phyloP scores from a whole-genome alignment of 1,140 invertebrate genomes.

The Drosophila parvula region DNA sequence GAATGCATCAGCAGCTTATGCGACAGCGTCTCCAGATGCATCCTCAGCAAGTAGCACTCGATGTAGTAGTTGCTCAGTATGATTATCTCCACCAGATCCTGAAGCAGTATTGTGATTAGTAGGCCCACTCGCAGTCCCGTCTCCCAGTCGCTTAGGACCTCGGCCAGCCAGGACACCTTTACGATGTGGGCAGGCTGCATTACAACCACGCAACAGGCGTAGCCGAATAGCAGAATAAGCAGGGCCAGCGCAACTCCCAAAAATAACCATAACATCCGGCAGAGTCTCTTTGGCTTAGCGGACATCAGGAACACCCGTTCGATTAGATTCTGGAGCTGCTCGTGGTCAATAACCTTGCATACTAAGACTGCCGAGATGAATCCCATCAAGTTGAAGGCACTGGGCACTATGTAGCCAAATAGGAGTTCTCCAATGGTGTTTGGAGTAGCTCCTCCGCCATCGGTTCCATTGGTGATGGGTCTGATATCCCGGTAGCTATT shows the following conservation, averaged over 20 bases:
- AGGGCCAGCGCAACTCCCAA: conserved; percentile 88
- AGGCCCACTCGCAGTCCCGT: conserved; percentile 82
- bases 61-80: conserved; percentile 92
- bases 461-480: conserved; percentile 49
- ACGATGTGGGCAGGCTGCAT: conserved; percentile 87
- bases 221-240: conserved; percentile 87
- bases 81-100: conserved; percentile 91
- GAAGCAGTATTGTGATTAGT: conserved; percentile 88
- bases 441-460: conserved; percentile 32
- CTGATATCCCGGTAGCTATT: conserved; percentile 86
- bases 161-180: conserved; percentile 56
- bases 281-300: conserved; percentile 86
- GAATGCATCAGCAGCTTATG: conserved; percentile 89
- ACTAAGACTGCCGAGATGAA: conserved; percentile 91
- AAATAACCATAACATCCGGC: conserved; percentile 89
- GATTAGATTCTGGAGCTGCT: conserved; percentile 95
- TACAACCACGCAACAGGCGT: conserved; percentile 85
- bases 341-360: conserved; percentile 92
- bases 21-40: conserved; percentile 89
- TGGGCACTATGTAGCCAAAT: conserved; percentile 92
- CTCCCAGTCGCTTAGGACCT: conserved; percentile 85
- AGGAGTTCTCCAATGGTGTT: conserved; percentile 87
- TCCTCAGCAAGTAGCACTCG: conserved; percentile 90
- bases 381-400: conserved; percentile 89
- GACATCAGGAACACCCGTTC: conserved; percentile 88